These are phyloP conservation scores for Tipula unca DNA, from an alignment of 2,888 invertebrate species.

Conservation along the genomic window DNA sequence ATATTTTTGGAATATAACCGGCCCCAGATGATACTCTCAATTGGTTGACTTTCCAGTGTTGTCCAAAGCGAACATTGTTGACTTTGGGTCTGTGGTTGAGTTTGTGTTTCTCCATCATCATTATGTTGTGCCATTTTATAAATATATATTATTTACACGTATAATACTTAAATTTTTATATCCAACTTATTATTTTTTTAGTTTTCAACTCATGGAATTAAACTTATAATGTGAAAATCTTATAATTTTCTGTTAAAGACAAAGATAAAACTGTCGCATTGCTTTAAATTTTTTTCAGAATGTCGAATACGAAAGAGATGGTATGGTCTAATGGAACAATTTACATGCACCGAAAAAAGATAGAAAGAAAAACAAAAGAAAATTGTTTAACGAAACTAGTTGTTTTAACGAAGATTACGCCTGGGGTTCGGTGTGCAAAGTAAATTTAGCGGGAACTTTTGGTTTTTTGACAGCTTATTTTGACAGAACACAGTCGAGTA, in stretches of 20 bases:
- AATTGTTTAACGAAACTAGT: background rate
- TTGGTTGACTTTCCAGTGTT: slow-evolving; percentile 39
- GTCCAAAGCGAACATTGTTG: slow-evolving; percentile 36
- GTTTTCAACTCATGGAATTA: background rate
- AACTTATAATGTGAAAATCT: background rate
- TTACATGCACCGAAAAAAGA: background rate
- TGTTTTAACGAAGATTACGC: background rate
- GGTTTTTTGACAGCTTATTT: background rate
- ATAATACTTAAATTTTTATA: background rate
- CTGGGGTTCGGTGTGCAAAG: background rate
- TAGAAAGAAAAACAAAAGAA: background rate
- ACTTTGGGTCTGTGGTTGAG: slow-evolving; percentile 35
- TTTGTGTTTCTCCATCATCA: slow-evolving; percentile 25
- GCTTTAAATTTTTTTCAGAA: background rate
- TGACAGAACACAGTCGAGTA: no score
- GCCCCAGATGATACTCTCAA: slow-evolving; percentile 39
- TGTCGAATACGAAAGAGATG: background rate
- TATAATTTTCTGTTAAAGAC: background rate
- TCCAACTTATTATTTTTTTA: background rate
- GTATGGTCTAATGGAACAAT: background rate
- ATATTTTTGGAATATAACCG: slow-evolving; percentile 36
- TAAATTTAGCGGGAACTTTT: background rate
- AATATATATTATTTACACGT: background rate
- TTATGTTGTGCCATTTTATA: slow-evolving; percentile 14
- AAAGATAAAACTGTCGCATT: slow-evolving; percentile 15